Conservation (phyloP, 2,797 vertebrate species). For the Argya squamiceps region DNA sequence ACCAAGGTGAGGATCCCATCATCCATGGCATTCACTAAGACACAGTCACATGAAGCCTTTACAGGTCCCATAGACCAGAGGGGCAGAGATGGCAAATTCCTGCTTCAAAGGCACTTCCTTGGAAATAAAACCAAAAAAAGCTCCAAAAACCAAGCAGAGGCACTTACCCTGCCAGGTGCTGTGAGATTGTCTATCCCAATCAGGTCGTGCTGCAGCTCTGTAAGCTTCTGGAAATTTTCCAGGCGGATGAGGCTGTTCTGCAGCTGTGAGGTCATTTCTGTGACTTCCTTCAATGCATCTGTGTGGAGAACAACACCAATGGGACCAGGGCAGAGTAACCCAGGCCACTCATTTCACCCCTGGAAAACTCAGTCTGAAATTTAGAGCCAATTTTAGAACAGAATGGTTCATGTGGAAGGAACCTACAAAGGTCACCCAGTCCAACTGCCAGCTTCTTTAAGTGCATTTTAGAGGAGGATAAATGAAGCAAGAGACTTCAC, state of each 20-base stretch:
- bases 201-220: slow-evolving; percentile 92
- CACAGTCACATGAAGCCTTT: background rate
- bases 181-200: slow-evolving; percentile 90
- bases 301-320: background rate
- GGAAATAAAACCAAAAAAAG: background rate
- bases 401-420: background rate
- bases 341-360: background rate
- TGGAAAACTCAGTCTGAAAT: background rate
- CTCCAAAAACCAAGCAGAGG: background rate
- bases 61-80: background rate
- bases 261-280: slow-evolving; percentile 85
- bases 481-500: background rate
- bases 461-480: background rate
- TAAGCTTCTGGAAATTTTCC: slow-evolving; percentile 96
- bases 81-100: background rate
- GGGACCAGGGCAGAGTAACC: background rate
- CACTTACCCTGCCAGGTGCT: slow-evolving; percentile 85
- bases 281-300: slow-evolving; percentile 90
- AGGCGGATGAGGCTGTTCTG: slow-evolving; percentile 90
- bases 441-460: background rate
- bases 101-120: background rate
- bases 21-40: background rate
- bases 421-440: fast-evolving
- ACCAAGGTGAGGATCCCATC: background rate
- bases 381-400: background rate